Conservation (phyloP, 2,113 vertebrate genomes). For the Xiphophorus hellerii region DNA sequence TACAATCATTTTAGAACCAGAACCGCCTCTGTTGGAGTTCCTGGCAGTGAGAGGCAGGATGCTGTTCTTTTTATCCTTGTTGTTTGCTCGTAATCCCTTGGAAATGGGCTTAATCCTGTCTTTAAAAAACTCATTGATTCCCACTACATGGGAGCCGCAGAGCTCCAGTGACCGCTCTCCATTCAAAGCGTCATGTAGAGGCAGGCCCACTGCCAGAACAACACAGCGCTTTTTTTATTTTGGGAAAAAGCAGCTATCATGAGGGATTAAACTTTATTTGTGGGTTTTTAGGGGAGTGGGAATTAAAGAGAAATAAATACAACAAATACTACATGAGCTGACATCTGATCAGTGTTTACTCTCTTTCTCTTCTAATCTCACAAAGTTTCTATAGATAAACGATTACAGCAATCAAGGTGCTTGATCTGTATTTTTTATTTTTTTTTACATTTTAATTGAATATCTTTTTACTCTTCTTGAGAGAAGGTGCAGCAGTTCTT, state of each 20-base stretch:
- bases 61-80: conserved; percentile 25
- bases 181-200: conserved; percentile 27
- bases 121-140: conserved; percentile 43
- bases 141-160: conserved; percentile 35
- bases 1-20: conserved; percentile 42
- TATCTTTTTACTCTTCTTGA: conserved; percentile 37
- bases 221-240: conserved; percentile 30
- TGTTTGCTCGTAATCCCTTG: conserved; percentile 35
- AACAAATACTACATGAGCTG: conserved; percentile 54
- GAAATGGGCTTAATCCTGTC: conserved; percentile 49
- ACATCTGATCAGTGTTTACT: conserved; percentile 34
- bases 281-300: conserved; percentile 19
- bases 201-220: conserved; percentile 36
- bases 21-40: conserved; percentile 15
- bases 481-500: conserved; percentile 11
- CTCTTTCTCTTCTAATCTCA: neutral
- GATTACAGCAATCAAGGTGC: conserved; percentile 21
- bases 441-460: conserved; percentile 49
- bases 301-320: conserved; percentile 50
- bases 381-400: conserved; percentile 15
- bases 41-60: conserved; percentile 26
- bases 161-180: conserved; percentile 38
- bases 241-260: conserved; percentile 41
- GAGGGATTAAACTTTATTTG: conserved; percentile 53
- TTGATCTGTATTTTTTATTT: conserved; percentile 37